phyloP scores from a whole-genome alignment of 2,113 vertebrate genomes.

The Talpa occidentalis region DNA sequence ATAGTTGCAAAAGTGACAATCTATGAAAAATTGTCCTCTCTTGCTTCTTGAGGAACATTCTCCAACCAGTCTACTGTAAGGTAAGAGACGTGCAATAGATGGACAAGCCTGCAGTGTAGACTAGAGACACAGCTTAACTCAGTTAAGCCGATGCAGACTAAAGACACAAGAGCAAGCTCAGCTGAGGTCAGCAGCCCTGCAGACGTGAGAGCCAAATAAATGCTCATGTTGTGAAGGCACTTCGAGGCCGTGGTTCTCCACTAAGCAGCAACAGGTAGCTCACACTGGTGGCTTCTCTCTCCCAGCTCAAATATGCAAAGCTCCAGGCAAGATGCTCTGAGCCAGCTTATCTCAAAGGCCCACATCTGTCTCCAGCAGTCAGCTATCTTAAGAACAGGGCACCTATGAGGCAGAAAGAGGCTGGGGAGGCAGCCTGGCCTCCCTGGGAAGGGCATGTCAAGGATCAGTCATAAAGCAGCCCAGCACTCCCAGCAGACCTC shows the following conservation, averaged over 20 bases:
- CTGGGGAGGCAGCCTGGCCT: too few relatives aligned
- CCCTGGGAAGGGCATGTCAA: too few relatives aligned
- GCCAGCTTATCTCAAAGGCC: background rate
- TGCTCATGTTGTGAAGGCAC: background rate
- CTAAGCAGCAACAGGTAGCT: background rate
- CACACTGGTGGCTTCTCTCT: background rate
- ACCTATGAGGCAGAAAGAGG: too few relatives aligned
- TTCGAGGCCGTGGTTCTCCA: background rate
- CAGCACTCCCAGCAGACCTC: too few relatives aligned
- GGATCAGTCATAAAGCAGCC: too few relatives aligned
- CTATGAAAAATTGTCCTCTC: background rate
- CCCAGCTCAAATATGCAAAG: background rate
- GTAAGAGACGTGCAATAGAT: background rate
- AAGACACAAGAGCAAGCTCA: background rate
- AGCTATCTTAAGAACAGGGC: background rate
- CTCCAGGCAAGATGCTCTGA: background rate
- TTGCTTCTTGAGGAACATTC: background rate
- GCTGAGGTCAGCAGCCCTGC: background rate
- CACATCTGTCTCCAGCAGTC: background rate
- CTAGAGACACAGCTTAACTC: background rate
- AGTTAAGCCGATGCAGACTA: background rate
- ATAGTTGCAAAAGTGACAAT: background rate
- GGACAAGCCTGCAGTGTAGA: background rate
- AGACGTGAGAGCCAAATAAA: background rate
- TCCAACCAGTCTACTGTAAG: background rate